Base-by-base conservation (phyloP, 2,888 invertebrate genomes). In the Drosophila mayaguana region DNA sequence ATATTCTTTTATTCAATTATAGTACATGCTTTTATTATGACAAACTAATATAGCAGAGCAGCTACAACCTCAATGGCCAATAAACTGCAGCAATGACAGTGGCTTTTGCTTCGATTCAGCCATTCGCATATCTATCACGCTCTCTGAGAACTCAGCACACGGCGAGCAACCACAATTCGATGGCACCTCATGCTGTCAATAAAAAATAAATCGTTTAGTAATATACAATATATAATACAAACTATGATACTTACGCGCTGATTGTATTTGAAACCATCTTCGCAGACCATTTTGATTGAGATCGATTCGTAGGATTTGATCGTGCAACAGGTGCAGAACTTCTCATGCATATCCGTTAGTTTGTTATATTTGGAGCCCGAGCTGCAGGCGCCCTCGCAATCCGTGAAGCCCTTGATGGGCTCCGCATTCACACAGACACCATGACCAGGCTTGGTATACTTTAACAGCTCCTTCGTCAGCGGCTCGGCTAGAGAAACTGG, bases 361-460 rank as follows among this genome's bases (percentile, higher is more conserved):
- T 93, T 92, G 86, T 96, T 95, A 78, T 95, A 96, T n/a, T 94
- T 91, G 0, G 96, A 95, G 20, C 95, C 95, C 0, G 97, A 96
- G 75, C 94, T 93, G 84, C 97, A 97, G 16, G 93, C 90, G 1
- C 97, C 97, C 55, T 94, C 93, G 83, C 97, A 97, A 91, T 96
- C 95, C 11, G 94, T 95, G 85, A 97, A 94, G 7, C 94, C 95
- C 6, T 81, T 76, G 20, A 97, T 93, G 0, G 95, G 93, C 61
- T 94, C 88, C 28, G 92, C 91, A 92, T 97, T 97, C 71, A 93
- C 92, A 91, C 97, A 97, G 1, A 93, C 78, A 0, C 96, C 96
- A 91, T 95, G 95, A 14, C 84, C 78, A 0, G 91, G 90, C 43
- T 93, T 88, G 7, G 81, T 80, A 9, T 94, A 88, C 65, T 94